Evolutionary conservation across 2,113 vertebrate species (phyloP).

Genomic region (Oreocharis arfaki): DNA sequence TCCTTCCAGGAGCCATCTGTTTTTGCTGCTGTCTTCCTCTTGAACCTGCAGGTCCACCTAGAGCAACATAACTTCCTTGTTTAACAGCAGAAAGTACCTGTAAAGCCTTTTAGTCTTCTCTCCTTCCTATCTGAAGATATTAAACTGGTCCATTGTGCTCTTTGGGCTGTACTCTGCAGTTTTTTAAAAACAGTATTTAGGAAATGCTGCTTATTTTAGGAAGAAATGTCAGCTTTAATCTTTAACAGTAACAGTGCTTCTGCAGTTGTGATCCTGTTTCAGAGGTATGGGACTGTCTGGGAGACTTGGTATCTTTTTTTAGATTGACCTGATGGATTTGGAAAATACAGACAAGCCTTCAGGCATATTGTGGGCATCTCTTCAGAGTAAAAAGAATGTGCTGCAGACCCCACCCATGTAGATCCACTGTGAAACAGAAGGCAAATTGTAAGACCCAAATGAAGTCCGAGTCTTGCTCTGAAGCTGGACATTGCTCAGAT

Average conservation of each 20-base stretch:
- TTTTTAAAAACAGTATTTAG: background rate
- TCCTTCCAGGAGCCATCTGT: background rate
- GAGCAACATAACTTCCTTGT: background rate
- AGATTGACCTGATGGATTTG: background rate
- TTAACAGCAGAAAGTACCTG: background rate
- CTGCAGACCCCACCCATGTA: background rate
- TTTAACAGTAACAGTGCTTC: background rate
- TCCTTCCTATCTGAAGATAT: background rate
- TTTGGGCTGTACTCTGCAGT: background rate
- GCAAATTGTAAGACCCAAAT: background rate
- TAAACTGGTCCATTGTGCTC: background rate
- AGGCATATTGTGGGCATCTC: background rate
- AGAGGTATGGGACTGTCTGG: background rate
- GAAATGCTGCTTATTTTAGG: background rate
- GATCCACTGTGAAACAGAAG: background rate
- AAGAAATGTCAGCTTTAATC: background rate
- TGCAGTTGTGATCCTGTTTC: background rate
- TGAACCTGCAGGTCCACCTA: background rate
- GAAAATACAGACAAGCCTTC: background rate
- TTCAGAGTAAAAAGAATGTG: background rate
- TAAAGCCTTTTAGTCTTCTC: background rate
- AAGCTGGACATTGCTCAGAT: background rate
- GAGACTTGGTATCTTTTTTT: background rate
- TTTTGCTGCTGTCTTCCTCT: background rate
- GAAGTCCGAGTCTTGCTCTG: background rate